phyloP scores from a whole-genome alignment of 2,888 invertebrate genomes.

The Himalopsyche tibetana region DNA sequence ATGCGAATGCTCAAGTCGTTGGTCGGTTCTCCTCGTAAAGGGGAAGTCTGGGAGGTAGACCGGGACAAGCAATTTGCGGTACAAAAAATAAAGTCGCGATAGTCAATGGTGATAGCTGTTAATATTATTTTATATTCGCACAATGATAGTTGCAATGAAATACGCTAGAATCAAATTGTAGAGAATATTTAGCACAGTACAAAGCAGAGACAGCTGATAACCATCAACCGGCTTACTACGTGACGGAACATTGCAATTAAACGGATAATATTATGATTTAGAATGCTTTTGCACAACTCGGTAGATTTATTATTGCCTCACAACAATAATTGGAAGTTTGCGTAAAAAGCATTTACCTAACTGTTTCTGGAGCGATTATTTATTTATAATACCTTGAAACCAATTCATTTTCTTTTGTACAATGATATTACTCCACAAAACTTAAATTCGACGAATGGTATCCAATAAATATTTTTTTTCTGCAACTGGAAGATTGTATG shows the following conservation, averaged over 20 bases:
- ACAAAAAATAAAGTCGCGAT: constrained; percentile 28
- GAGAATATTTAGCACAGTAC: neutral
- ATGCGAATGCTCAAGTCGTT: neutral
- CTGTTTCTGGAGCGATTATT: neutral
- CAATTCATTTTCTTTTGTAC: too few relatives aligned
- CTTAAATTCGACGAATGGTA: too few relatives aligned
- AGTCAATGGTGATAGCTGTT: constrained; percentile 5
- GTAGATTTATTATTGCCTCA: constrained; percentile 8
- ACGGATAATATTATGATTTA: constrained; percentile 43
- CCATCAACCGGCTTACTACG: constrained; percentile 14
- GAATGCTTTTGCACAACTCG: neutral
- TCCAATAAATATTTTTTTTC: too few relatives aligned
- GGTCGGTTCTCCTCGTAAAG: neutral
- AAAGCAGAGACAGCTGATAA: constrained; percentile 32
- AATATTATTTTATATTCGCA: constrained; percentile 12
- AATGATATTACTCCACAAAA: too few relatives aligned
- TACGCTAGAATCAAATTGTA: neutral
- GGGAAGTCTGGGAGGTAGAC: constrained; percentile 27
- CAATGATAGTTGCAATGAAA: neutral
- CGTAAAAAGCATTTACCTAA: neutral
- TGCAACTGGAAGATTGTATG: too few relatives aligned
- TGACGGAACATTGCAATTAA: constrained; percentile 35
- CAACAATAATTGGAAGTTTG: constrained; percentile 20
- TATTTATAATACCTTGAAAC: neutral
- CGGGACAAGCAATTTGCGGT: constrained; percentile 32